Percentiles rank a stretch among this genome's conserved stretches.
These are phyloP conservation scores for Silvanus unidentatus DNA, from an alignment of 2,888 invertebrate genomes.

Conservation along the genomic window DNA sequence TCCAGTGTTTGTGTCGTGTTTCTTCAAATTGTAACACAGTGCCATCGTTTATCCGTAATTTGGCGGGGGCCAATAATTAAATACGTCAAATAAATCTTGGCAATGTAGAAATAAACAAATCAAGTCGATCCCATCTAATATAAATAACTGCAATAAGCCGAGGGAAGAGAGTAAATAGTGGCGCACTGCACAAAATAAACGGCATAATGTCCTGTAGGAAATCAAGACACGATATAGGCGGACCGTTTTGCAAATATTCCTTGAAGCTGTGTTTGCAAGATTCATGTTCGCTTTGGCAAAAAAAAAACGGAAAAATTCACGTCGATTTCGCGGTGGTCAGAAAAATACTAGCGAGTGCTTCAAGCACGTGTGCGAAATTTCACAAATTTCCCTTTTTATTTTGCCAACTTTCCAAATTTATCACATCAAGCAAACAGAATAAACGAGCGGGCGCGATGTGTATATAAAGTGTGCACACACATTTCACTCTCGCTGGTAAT, in stretches of 20 bases:
- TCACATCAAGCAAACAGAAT: no score
- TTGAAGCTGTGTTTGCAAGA: conserved; percentile 37
- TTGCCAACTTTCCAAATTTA: no score
- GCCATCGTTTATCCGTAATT: neutral
- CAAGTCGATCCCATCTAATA: conserved; percentile 19
- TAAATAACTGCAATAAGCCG: conserved; percentile 37
- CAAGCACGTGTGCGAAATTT: no score
- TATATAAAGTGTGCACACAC: no score
- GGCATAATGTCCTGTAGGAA: conserved; percentile 36
- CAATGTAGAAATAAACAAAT: conserved; percentile 28
- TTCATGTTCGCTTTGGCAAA: conserved; percentile 25
- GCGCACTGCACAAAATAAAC: conserved; percentile 13
- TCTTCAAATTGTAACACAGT: neutral
- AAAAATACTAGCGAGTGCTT: no score
- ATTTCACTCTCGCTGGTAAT: no score
- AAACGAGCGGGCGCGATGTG: conserved; percentile 1
- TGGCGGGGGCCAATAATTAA: conserved; percentile 9
- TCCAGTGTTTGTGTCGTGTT: neutral
- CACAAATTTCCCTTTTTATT: no score
- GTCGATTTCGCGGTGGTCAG: no score
- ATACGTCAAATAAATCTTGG: conserved; percentile 10
- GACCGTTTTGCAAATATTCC: conserved; percentile 39
- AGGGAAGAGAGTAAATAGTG: conserved; percentile 26
- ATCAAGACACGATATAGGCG: conserved; percentile 41
- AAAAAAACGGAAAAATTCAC: no score